A percentile compares a stretch with the other conserved stretches of the same genome.
These are phyloP conservation scores for Trachythela sp. DNA, from an alignment of 64 coral and sea anemone species.

Conservation along the genomic window DNA sequence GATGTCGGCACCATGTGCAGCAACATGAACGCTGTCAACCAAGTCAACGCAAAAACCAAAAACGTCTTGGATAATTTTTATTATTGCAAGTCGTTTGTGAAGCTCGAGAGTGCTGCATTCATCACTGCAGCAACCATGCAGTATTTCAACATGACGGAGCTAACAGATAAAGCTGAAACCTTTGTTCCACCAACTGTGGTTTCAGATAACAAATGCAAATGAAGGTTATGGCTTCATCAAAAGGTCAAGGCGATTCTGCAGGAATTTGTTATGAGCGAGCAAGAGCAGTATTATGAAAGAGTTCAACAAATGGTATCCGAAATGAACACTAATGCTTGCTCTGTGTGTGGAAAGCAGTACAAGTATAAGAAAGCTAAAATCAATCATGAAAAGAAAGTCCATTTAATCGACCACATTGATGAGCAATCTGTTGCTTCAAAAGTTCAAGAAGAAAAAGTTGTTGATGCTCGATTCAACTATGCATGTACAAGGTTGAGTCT, in stretches of 20 bases:
- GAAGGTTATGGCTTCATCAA: constrained; percentile 36
- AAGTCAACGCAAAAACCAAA: constrained; percentile 52
- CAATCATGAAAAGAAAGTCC: constrained; percentile 12
- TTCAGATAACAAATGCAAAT: neutral
- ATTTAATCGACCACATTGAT: neutral
- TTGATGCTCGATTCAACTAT: constrained; percentile 43
- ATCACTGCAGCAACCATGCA: constrained; percentile 41
- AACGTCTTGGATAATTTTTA: constrained; percentile 71
- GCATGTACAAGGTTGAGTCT: constrained; percentile 28
- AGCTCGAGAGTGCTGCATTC: constrained; percentile 47
- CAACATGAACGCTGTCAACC: constrained; percentile 59
- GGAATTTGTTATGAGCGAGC: constrained; percentile 38
- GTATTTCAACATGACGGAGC: constrained; percentile 48
- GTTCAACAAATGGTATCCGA: neutral
- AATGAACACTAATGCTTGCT: neutral
- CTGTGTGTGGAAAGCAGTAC: neutral
- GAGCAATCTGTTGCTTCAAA: neutral
- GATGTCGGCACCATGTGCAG: constrained; percentile 54
- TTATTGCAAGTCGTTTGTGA: constrained; percentile 57
- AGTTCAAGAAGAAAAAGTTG: neutral
- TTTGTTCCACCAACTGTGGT: constrained; percentile 5
- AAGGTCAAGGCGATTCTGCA: constrained; percentile 38
- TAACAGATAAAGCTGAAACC: neutral
- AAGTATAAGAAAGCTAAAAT: neutral
- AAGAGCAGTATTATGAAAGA: constrained; percentile 16